Evolutionary conservation across 2,113 vertebrate species (phyloP).

Genomic region (Calcarius ornatus): DNA sequence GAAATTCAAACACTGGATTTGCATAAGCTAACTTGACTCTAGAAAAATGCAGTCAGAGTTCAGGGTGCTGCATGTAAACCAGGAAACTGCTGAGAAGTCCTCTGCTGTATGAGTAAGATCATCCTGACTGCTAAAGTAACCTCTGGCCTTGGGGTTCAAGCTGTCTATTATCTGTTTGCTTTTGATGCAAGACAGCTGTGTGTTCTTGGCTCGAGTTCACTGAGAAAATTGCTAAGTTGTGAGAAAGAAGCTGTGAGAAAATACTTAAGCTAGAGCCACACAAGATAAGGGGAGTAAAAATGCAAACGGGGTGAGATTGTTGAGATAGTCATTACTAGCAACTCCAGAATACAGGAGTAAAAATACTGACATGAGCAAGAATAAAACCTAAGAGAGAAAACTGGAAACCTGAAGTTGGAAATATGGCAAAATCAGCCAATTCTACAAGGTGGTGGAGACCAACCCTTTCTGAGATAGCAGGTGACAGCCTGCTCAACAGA

Average conservation of each 20-base stretch:
- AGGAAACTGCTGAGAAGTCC: not conserved
- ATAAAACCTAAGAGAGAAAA: not conserved
- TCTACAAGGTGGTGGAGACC: not conserved
- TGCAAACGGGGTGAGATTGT: not conserved
- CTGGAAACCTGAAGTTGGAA: not conserved
- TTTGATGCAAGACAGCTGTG: conserved; percentile 28
- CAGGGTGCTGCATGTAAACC: not conserved
- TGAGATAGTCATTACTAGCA: not conserved
- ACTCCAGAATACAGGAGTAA: not conserved
- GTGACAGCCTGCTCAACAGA: not conserved
- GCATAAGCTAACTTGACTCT: not conserved
- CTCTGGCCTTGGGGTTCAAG: not conserved
- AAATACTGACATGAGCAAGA: not conserved
- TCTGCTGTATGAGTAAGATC: not conserved
- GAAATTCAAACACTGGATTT: not conserved
- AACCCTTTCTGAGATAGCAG: not conserved
- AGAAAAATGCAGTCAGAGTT: not conserved
- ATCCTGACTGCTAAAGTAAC: not conserved
- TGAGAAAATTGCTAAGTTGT: conserved; percentile 8
- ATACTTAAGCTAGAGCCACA: not conserved
- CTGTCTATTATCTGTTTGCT: not conserved
- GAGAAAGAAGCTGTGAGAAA: conserved; percentile 39
- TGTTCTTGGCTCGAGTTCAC: not conserved
- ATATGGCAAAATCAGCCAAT: not conserved
- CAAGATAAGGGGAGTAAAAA: not conserved